Base-by-base conservation (phyloP, 2,888 invertebrate genomes). In the Hemaris fuciformis region DNA sequence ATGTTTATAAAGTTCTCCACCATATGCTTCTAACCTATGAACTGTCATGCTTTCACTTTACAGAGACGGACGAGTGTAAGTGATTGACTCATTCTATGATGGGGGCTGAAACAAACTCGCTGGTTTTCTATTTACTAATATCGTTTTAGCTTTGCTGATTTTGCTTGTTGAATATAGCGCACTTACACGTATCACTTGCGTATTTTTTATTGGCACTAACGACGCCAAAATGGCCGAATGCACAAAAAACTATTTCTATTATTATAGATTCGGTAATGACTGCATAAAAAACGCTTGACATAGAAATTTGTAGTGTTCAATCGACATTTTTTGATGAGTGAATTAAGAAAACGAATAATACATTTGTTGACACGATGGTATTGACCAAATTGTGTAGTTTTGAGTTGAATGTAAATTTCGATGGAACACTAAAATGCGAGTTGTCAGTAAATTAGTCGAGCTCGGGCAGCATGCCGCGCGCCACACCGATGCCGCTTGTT, bases 1-100 rank as follows among this genome's bases (percentile, higher is more conserved):
- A 56, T 10, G 18, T 18, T 38, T 23, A 62, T 57, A 60, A 62
- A 59, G 60, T 61, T 68, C 63, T 65, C 70, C 56, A 65, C 70
- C 73, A 74, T 77, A 81, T 72, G 83, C 86, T 84, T 84, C 79
- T 89, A 89, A 89, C 89, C 75, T 83, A 78, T 83, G 77, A 88
- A 83, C 84, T 89, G 80, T 88, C 89, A 85, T 91, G 90, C 91
- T 91, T 88, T 90, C 90, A 85, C 80, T 88, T 91, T 92, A 88
- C 91, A 92, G 91, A 91, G 74, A 83, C 89, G 91, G 91, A 91
- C 87, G 91, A 91, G 88, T 91, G 91, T 92, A 91, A 92, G 91
- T 91, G 80, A 76, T 83, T 80, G 80, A 82, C 81, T 78, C 85
- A 80, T 87, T 83, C 77, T 83, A 76, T 83, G 78, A 79, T 76